These are phyloP conservation scores for Epinephelus awoara DNA, from an alignment of 2,797 vertebrate species.

Conservation along the genomic window DNA sequence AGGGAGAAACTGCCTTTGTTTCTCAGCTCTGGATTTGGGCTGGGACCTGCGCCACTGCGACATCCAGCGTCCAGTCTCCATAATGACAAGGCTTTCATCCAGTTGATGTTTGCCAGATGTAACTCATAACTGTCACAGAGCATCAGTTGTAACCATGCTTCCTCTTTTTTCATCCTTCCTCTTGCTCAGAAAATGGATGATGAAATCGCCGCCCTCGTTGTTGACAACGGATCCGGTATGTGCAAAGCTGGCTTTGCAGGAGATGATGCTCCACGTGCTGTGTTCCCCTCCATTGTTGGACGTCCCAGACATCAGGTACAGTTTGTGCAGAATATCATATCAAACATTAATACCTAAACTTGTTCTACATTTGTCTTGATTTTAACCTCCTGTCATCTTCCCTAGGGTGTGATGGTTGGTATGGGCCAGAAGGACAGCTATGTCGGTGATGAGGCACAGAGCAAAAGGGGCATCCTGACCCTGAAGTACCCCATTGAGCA, in stretches of 20 bases:
- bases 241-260: slow-evolving; percentile 99
- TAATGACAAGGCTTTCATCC: slow-evolving; percentile 6
- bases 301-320: slow-evolving; percentile 97
- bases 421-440: slow-evolving; percentile 99
- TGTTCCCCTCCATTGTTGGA: slow-evolving; percentile 98
- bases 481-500: slow-evolving; percentile 99
- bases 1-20: slow-evolving; percentile 89
- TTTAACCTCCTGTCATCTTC: not conserved
- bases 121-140: not conserved
- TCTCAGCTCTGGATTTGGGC: slow-evolving; percentile 51
- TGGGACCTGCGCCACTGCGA: slow-evolving; percentile 77
- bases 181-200: slow-evolving; percentile 92
- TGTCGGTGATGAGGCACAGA: slow-evolving; percentile 98
- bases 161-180: too few species aligned
- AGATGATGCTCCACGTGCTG: slow-evolving; percentile 96
- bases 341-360: not conserved
- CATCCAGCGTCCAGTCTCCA: slow-evolving; percentile 84
- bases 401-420: slow-evolving; percentile 97
- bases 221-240: slow-evolving; percentile 99
- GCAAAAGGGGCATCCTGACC: slow-evolving; percentile 98
- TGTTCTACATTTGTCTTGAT: not conserved
- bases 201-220: slow-evolving; percentile 97
- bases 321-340: not conserved
- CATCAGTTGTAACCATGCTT: not conserved
- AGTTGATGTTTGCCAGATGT: slow-evolving; percentile 12